These are phyloP conservation scores for Geotrupes spiniger DNA, from an alignment of 2,888 invertebrate genomes.

Conservation along the genomic window DNA sequence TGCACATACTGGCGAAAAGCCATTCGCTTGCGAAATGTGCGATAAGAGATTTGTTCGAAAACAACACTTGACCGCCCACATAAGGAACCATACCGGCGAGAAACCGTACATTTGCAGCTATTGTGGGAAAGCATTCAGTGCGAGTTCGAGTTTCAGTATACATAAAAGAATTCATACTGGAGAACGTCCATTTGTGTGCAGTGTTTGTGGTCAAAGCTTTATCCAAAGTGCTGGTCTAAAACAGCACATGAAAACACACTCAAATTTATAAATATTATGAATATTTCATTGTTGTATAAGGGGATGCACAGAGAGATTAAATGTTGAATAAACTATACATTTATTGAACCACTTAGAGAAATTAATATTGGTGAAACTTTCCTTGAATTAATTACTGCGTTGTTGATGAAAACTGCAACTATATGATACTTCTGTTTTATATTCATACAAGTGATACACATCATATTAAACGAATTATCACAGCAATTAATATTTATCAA, in stretches of 20 bases:
- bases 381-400: too few relatives aligned
- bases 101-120: constrained; percentile 34
- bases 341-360: too few relatives aligned
- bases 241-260: constrained; percentile 39
- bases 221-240: constrained; percentile 36
- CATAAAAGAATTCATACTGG: constrained; percentile 35
- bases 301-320: too few relatives aligned
- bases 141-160: constrained; percentile 31
- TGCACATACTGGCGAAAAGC: constrained; percentile 36
- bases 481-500: too few relatives aligned
- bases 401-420: too few relatives aligned
- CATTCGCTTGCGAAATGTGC: constrained; percentile 36
- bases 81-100: constrained; percentile 38
- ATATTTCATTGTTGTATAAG: constrained; percentile 1
- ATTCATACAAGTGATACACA: too few relatives aligned
- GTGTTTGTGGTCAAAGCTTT: constrained; percentile 34
- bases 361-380: too few relatives aligned
- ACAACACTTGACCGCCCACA: constrained; percentile 35
- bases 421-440: too few relatives aligned
- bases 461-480: too few relatives aligned
- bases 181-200: constrained; percentile 36
- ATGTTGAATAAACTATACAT: too few relatives aligned
- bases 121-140: constrained; percentile 36
- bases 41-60: constrained; percentile 35
- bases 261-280: not conserved